Conservation (phyloP, 2,797 vertebrate species). For the Pseudochirops corinnae region DNA sequence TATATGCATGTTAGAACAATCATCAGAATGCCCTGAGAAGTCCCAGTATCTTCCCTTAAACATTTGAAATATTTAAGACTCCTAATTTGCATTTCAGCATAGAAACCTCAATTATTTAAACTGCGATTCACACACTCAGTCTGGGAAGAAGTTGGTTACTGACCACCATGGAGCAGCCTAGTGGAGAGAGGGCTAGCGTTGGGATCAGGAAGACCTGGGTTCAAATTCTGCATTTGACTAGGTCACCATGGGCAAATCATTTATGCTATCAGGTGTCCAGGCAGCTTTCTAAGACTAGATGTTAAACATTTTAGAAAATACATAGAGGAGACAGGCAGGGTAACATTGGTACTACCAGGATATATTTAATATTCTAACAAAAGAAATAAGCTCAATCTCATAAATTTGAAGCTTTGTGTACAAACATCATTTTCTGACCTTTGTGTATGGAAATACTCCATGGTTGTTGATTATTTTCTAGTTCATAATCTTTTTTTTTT, state of each 20-base stretch:
- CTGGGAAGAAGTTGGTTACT: neutral
- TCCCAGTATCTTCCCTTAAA: neutral
- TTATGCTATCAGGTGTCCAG: neutral
- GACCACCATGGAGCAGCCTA: neutral
- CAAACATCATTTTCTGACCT: neutral
- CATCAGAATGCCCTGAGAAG: neutral
- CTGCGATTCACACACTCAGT: neutral
- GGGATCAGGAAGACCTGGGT: neutral
- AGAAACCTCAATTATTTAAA: neutral
- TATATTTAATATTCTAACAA: neutral
- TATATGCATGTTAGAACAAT: neutral
- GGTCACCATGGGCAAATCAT: neutral
- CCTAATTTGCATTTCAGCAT: neutral
- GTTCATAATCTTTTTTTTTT: neutral
- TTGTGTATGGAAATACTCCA: neutral
- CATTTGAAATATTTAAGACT: neutral
- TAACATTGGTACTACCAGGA: neutral
- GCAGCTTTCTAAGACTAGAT: neutral
- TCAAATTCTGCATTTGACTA: neutral
- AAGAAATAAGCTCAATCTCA: neutral
- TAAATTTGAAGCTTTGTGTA: neutral
- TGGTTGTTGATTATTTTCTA: neutral
- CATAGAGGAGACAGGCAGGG: neutral
- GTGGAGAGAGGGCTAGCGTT: neutral
- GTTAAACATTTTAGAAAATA: neutral